Percentiles rank a stretch among this genome's conserved stretches.
These are phyloP conservation scores for Apis cerana DNA, from an alignment of 1,140 invertebrate species.

Conservation along the genomic window DNA sequence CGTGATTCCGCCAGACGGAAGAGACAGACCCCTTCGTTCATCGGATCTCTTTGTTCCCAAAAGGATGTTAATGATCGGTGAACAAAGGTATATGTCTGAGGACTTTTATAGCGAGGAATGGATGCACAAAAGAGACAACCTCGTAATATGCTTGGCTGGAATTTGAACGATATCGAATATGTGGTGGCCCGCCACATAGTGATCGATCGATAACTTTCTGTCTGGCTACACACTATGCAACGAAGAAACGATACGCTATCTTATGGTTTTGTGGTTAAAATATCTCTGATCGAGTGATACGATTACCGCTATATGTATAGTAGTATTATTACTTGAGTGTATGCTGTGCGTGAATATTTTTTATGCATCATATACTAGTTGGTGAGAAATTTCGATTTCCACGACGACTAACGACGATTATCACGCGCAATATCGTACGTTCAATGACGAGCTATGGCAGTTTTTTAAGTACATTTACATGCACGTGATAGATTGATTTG, in stretches of 20 bases:
- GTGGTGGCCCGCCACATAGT: neutral
- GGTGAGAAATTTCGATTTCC: neutral
- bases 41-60: conserved; percentile 55
- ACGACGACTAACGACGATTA: neutral
- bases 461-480: conserved; percentile 6
- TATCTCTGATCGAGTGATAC: conserved; percentile 29
- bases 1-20: conserved; percentile 73
- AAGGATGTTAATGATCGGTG: conserved; percentile 41
- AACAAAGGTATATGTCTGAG: conserved; percentile 29
- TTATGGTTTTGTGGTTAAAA: conserved; percentile 38
- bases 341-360: neutral
- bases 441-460: neutral
- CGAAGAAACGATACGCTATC: conserved; percentile 26
- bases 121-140: conserved; percentile 12
- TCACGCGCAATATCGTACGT: neutral
- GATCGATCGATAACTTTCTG: conserved; percentile 41
- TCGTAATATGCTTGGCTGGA: conserved; percentile 12
- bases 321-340: too few relatives aligned
- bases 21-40: conserved; percentile 41
- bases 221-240: conserved; percentile 3
- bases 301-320: neutral
- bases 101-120: conserved; percentile 17
- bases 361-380: neutral
- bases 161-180: conserved; percentile 26
- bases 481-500: conserved; percentile 4